Conservation (phyloP, 1,140 invertebrate species). For the Temnothorax longispinosus region DNA sequence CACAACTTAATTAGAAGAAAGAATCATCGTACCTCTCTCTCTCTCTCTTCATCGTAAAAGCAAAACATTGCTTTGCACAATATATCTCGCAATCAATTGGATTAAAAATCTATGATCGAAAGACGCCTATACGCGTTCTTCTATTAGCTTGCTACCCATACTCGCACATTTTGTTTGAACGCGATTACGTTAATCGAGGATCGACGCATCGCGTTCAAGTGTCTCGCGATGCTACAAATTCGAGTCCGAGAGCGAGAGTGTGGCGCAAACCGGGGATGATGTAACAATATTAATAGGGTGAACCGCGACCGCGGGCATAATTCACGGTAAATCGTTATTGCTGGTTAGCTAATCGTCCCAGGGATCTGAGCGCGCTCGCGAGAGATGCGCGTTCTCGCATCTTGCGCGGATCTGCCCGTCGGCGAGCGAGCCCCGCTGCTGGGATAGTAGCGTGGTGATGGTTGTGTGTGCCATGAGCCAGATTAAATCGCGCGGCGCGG, state of each 20-base stretch:
- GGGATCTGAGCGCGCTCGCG: conserved; percentile 75
- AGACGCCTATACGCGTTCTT: not conserved
- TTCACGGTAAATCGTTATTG: conserved; percentile 76
- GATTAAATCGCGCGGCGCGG: conserved; percentile 60
- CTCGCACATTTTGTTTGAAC: conserved; percentile 3
- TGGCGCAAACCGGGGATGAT: conserved; percentile 56
- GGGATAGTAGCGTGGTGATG: conserved; percentile 10
- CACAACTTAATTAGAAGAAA: not conserved
- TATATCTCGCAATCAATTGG: conserved; percentile 2
- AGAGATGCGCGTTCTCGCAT: conserved; percentile 77
- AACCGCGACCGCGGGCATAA: conserved; percentile 69
- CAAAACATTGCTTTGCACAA: conserved; percentile 11
- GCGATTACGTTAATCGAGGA: conserved; percentile 27
- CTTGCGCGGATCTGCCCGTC: conserved; percentile 52
- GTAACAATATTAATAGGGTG: conserved; percentile 72
- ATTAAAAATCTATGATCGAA: conserved; percentile 22
- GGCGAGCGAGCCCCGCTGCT: conserved; percentile 36
- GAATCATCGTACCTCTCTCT: not conserved
- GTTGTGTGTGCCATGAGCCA: conserved; percentile 39
- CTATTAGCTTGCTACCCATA: not conserved
- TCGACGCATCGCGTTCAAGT: conserved; percentile 13
- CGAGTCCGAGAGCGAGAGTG: conserved; percentile 11
- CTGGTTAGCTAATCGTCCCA: conserved; percentile 78
- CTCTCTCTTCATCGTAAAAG: not conserved
- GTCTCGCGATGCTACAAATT: conserved; percentile 52